Evolutionary conservation across 2,113 vertebrate genomes (phyloP).

Genomic region (Odontophorus gujanensis): DNA sequence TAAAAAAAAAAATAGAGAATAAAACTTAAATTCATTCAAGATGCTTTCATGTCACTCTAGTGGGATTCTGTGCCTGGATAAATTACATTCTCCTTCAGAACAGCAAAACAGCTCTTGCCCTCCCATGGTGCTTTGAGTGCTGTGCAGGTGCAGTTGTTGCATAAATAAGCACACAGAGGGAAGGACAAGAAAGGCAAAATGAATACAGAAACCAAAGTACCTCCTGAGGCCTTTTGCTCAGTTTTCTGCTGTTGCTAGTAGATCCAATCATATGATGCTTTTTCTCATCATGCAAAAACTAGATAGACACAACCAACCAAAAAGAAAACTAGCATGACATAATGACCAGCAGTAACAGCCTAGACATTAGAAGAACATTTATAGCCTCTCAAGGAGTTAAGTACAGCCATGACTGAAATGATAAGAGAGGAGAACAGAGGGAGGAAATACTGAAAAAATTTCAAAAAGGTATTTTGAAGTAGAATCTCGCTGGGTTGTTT

Average conservation of each 20-base stretch:
- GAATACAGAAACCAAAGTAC: background rate
- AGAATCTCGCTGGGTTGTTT: background rate
- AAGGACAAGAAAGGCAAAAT: background rate
- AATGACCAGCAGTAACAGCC: background rate
- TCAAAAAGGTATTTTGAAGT: background rate
- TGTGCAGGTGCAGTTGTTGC: background rate
- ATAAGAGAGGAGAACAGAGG: background rate
- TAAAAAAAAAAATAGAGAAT: background rate
- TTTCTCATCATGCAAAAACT: background rate
- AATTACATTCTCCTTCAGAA: constrained; percentile 9
- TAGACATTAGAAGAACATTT: background rate
- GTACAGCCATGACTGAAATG: background rate
- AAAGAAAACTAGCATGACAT: background rate
- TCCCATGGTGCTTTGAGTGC: background rate
- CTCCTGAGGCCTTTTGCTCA: background rate
- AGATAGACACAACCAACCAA: background rate
- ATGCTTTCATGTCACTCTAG: background rate
- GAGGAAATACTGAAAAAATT: background rate
- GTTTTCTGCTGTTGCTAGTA: background rate
- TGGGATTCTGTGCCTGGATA: background rate
- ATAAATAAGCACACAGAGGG: background rate
- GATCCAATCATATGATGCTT: background rate
- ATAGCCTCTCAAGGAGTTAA: background rate
- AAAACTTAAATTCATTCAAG: background rate
- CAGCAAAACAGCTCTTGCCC: background rate